Evolutionary conservation across 2,888 invertebrate genomes (phyloP), one percentile per base, ranked within the genome.

Genomic region (Ornithoptera priamus): DNA sequence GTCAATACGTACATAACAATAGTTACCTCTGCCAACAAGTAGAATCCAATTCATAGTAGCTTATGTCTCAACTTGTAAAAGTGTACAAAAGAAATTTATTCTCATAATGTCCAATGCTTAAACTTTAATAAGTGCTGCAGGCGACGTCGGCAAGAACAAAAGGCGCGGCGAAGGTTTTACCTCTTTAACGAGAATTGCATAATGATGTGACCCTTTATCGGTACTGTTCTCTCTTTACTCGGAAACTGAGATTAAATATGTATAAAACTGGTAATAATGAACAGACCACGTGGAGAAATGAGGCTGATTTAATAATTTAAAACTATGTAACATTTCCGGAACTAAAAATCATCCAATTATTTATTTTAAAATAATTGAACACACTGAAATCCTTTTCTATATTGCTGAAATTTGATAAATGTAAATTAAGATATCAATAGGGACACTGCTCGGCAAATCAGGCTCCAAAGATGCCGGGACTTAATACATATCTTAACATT

Each of bases 101-200:
- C 39, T 17, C 39, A 57, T 59, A 59, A 46, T 30, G 18, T 39
- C 20, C 22, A 50, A 59, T 68, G 46, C 63, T 68, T 70, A 68
- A 70, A 70, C 50, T 60, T 70, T 59, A 72, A 68, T 68, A 66
- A 68, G 62, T 64, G 50, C 61, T 46, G 22, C 62, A 30, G 69
- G 57, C 65, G 65, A 30, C 57, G 69, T 57, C 71, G 63, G 66
- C 71, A 39, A 66, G 65, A 63, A 69, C 71, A 71, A 72, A 71
- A 71, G 70, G 68, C 58, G 42, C 70, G 66, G 62, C 46, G 36
- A 59, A 65, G 57, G 64, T 70, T 73, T 71, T 66, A 73, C 58
- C 60, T 70, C 70, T 68, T 70, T 73, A 73, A 70, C 67, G 70
- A 71, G 73, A 68, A 71, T 71, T 69, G 70, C 72, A 71, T 70